Conservation (phyloP, 2,113 vertebrate genomes). For the Gallinago media region DNA sequence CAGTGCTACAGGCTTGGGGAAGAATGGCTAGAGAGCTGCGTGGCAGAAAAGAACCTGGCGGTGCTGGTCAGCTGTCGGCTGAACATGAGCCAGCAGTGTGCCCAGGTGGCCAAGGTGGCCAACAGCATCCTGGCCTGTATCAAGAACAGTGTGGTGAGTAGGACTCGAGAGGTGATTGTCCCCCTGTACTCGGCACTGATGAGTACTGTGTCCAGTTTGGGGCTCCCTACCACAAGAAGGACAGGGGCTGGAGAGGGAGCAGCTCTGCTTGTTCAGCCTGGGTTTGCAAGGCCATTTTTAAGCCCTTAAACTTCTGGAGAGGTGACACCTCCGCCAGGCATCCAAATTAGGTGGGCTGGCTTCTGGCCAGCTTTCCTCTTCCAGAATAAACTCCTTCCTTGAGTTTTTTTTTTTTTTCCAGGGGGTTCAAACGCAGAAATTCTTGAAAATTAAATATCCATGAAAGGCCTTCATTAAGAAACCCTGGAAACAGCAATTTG, state of each 20-base stretch:
- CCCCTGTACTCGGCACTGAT: too few relatives aligned
- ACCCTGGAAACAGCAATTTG: background rate
- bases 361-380: conserved; percentile 4
- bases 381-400: conserved; percentile 38
- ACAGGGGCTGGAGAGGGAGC: accelerated
- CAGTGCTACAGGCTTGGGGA: too few relatives aligned
- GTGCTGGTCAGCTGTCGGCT: too few relatives aligned
- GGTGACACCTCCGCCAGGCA: background rate
- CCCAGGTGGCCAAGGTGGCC: too few relatives aligned
- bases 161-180: too few relatives aligned
- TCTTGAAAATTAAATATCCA: conserved; percentile 29
- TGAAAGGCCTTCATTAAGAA: conserved; percentile 49
- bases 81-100: too few relatives aligned
- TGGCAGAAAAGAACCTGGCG: too few relatives aligned
- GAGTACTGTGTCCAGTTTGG: too few relatives aligned
- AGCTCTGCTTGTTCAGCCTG: background rate
- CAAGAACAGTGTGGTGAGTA: too few relatives aligned
- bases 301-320: background rate
- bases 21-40: too few relatives aligned
- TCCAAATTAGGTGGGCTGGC: conserved; percentile 47
- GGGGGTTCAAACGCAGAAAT: background rate
- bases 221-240: too few relatives aligned
- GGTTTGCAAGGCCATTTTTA: background rate
- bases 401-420: background rate
- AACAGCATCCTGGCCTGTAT: too few relatives aligned